Base-by-base conservation (phyloP, 2,888 invertebrate species). In the Geotrupes spiniger region DNA sequence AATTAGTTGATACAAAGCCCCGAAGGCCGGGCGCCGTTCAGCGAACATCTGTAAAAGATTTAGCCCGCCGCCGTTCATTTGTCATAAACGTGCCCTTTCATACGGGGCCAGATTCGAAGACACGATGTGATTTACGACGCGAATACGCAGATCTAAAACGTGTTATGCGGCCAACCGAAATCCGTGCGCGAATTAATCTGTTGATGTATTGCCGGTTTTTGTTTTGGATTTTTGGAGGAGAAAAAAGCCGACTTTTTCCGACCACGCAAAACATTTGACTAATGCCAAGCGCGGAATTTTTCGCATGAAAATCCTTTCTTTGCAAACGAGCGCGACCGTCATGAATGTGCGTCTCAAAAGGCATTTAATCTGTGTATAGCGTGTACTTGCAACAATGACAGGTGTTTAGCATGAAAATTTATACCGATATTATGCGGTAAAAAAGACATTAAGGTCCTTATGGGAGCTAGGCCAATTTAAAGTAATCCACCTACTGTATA, bases 1-100 rank as follows among this genome's bases (percentile, higher is more conserved):
- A 69, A 70, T 70, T 69, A 70, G 69, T 66, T 62, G 63, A 65
- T 69, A 69, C 68, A 70, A 69, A 69, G 67, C 69, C 66, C 60
- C 64, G 63, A 62, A 66, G 66, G 67, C 67, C 64, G 63, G n/a
- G 63, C 64, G 64, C 66, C 64, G 65, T 65, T 66, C 66, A 59
- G 63, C 64, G 65, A 69, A 69, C 68, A 69, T 69, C 62, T 66
- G 64, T 65, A 65, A 66, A 69, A 69, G 68, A 69, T 69, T 70
- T 66, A 63, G n/a, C n/a, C n/a, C 63, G 63, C 21, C 6, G 21
- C 4, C 21, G 21, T 21, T 21, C 21, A 21, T 21, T 6, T 21
- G 21, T 21, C 40, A 52, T 52, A 44, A 45, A 49, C 52, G 52
- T 52, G 52, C 52, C 46, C 45, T 49, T 52, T 49, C 52, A 52